These are phyloP conservation scores for Odontophorus gujanensis DNA, from an alignment of 2,113 vertebrate genomes.

Conservation along the genomic window DNA sequence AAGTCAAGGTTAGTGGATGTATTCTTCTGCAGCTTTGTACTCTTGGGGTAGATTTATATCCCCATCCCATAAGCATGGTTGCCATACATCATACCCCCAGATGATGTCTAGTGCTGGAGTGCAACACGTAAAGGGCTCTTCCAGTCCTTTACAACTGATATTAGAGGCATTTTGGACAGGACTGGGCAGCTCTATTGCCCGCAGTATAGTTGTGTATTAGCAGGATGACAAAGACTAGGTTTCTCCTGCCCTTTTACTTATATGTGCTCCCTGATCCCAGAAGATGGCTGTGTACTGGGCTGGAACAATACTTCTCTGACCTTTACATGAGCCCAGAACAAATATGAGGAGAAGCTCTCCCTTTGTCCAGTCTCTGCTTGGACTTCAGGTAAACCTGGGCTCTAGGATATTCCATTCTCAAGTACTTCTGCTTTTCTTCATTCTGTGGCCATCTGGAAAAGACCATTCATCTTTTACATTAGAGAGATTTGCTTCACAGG, in stretches of 20 bases:
- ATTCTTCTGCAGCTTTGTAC: neutral
- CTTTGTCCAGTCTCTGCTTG: neutral
- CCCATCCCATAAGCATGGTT: neutral
- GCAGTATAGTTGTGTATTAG: neutral
- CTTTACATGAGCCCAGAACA: neutral
- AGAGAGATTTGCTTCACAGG: neutral
- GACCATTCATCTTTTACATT: neutral
- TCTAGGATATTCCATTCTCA: neutral
- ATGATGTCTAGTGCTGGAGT: neutral
- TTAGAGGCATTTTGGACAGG: neutral
- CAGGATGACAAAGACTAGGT: neutral
- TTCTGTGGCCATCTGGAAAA: neutral
- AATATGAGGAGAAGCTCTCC: neutral
- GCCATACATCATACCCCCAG: neutral
- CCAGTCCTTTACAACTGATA: neutral
- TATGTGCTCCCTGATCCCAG: neutral
- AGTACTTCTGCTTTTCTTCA: neutral
- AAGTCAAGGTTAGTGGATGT: neutral
- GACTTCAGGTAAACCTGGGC: neutral
- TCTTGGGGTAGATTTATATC: neutral
- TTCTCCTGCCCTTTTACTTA: slow-evolving; percentile 5
- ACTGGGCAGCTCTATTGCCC: neutral
- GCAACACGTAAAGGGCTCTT: neutral
- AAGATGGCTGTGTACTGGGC: neutral
- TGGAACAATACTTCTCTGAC: slow-evolving; percentile 12